Conservation (phyloP, 2,888 invertebrate genomes). For the Ormyrus nitidulus region DNA sequence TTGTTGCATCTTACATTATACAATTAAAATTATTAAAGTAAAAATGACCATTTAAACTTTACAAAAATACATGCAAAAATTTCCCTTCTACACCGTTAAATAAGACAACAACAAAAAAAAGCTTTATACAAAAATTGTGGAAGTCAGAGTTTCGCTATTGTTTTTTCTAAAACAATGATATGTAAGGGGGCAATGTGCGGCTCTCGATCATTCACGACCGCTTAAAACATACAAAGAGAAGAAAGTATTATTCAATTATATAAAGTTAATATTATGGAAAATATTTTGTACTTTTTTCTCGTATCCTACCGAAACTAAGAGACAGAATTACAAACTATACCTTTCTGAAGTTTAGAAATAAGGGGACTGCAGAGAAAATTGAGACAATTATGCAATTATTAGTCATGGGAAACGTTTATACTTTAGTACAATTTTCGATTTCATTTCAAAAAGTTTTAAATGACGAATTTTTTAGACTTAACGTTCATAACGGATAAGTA, state of each 20-base stretch:
- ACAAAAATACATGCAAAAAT: slow-evolving; percentile 6
- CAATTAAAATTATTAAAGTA: slow-evolving; percentile 12
- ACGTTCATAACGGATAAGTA: slow-evolving; percentile 14
- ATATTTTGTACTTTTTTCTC: slow-evolving; percentile 47
- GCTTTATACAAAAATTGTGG: slow-evolving; percentile 36
- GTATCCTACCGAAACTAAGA: slow-evolving; percentile 32
- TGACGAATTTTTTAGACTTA: neutral
- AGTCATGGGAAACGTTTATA: slow-evolving; percentile 13
- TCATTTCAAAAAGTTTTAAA: slow-evolving; percentile 15
- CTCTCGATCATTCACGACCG: slow-evolving; percentile 4
- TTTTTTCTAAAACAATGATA: slow-evolving; percentile 40
- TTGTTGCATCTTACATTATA: neutral
- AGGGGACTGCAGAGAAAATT: neutral
- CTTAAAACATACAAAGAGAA: slow-evolving; percentile 21
- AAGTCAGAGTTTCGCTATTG: slow-evolving; percentile 35
- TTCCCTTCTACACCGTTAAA: slow-evolving; percentile 1
- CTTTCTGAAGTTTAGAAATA: slow-evolving; percentile 21
- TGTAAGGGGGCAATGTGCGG: slow-evolving; percentile 23
- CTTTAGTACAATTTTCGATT: neutral
- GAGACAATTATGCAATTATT: slow-evolving; percentile 2
- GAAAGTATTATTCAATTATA: slow-evolving; percentile 35
- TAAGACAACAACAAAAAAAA: neutral
- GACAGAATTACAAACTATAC: slow-evolving; percentile 4
- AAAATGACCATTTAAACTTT: slow-evolving; percentile 24
- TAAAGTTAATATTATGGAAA: slow-evolving; percentile 36